phyloP scores from a whole-genome alignment of 2,797 vertebrate species.

The Sebastes minor region DNA sequence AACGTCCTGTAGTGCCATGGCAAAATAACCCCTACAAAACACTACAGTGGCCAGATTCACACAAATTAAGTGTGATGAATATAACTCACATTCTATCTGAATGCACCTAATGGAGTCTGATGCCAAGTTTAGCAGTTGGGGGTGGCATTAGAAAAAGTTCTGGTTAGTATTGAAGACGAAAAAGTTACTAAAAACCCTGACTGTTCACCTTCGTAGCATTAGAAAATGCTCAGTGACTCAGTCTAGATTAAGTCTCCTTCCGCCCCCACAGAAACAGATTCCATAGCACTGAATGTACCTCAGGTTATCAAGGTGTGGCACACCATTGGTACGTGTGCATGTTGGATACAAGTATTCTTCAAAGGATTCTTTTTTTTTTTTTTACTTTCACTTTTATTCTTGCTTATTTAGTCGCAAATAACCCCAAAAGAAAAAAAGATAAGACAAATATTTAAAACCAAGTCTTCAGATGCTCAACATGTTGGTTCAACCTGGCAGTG shows the following conservation, averaged over 20 bases:
- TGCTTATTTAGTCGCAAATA: too few species aligned
- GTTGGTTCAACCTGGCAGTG: too few species aligned
- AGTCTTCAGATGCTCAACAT: too few species aligned
- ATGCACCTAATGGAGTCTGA: background rate
- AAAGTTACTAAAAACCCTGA: background rate
- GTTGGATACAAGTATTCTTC: too few species aligned
- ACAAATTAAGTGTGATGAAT: background rate
- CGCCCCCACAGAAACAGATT: background rate
- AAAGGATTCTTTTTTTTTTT: too few species aligned
- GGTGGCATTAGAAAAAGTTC: background rate
- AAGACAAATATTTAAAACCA: too few species aligned
- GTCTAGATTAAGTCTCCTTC: background rate
- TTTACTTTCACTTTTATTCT: too few species aligned
- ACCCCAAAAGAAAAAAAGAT: too few species aligned
- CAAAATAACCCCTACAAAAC: background rate
- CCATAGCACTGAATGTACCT: too few species aligned
- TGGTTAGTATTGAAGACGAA: background rate
- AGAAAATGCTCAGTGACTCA: too few species aligned
- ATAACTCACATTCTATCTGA: background rate
- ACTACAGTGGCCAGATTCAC: background rate
- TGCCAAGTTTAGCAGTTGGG: background rate
- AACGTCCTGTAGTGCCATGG: background rate
- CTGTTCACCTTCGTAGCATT: background rate
- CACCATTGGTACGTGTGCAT: too few species aligned
- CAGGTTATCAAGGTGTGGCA: too few species aligned